Base-by-base conservation (phyloP, 92 coral and sea anemone species). In the Diadumene lineata region DNA sequence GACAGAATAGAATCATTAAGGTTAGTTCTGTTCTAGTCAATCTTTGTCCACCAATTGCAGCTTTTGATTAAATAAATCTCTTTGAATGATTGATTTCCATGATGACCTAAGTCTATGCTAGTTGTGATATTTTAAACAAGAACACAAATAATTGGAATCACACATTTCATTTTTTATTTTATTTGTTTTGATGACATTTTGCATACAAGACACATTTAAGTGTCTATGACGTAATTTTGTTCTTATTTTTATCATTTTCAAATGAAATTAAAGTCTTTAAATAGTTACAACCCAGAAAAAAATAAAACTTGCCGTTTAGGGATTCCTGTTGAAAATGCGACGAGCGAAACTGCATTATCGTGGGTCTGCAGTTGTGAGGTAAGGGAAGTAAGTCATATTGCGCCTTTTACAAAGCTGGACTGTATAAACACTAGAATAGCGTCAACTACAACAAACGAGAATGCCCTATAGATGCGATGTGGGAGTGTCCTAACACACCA, bases 1-100 rank as follows among this genome's bases (percentile, higher is more conserved):
- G 28, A 79, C 73, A 38, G 89, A n/a, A 84, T 70, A 34, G 85
- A 11, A 79, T 84, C 62, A 64, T 73, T 48, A 80, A 85, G 71
- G 81, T 85, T 43, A 79, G 89, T 70, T 79, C 85, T 55, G 89
- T 82, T 43, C 85, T 80, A 33, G 82, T 85, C 68, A 84, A 84
- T 57, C 81, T 79, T 11, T 79, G 84, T 50, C 75, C 85, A n/a
- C 76, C n/a, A n/a, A 55, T 55, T 8, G 61, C 22, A 8, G 22
- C 61, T n/a, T 55, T 55, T n/a, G 61, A 55, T 8, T 55, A 24
- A n/a, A 63, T 77, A 43, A 61, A 58, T 28, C 25, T 43, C n/a
- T 34, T 29, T 68, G 60, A n/a, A n/a, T n/a, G n/a, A n/a, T n/a
- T n/a, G n/a, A n/a, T n/a, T n/a, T n/a, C n/a, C n/a, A n/a, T n/a